phyloP scores from a whole-genome alignment of 2,888 invertebrate species.

The Agonopterix arenella region DNA sequence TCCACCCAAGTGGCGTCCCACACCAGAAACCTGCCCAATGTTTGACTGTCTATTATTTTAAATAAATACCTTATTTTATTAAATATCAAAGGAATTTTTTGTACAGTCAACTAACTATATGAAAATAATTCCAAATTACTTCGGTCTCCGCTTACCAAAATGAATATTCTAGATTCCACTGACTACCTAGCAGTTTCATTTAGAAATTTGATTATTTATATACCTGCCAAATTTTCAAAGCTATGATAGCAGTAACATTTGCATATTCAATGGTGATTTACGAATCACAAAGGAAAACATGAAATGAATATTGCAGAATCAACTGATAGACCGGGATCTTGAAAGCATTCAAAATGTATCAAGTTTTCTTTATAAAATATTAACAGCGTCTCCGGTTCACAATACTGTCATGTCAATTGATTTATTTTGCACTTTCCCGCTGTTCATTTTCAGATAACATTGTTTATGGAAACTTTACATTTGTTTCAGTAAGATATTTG shows the following conservation, averaged over 20 bases:
- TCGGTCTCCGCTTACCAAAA: neutral
- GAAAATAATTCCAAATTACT: neutral
- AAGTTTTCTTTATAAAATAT: conserved; percentile 1
- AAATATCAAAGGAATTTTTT: neutral
- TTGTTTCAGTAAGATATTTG: neutral
- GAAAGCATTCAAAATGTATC: conserved; percentile 1
- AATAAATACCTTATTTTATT: too few relatives aligned
- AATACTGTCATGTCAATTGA: neutral
- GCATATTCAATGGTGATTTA: conserved; percentile 1
- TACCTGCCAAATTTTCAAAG: neutral
- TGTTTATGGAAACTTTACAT: too few relatives aligned
- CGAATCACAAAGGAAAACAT: conserved; percentile 1
- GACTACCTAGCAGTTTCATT: neutral
- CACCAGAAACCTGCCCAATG: too few relatives aligned
- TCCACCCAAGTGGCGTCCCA: too few relatives aligned
- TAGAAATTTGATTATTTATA: too few relatives aligned
- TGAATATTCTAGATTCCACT: neutral
- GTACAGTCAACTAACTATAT: neutral
- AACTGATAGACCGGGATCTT: neutral
- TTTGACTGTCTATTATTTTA: too few relatives aligned
- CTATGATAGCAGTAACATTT: neutral
- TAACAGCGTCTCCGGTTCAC: neutral
- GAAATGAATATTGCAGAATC: neutral
- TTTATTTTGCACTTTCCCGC: neutral
- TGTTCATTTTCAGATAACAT: too few relatives aligned